These are phyloP conservation scores for Parazoanthus atlanticus DNA, from an alignment of 92 coral and sea anemone species.

Conservation along the genomic window DNA sequence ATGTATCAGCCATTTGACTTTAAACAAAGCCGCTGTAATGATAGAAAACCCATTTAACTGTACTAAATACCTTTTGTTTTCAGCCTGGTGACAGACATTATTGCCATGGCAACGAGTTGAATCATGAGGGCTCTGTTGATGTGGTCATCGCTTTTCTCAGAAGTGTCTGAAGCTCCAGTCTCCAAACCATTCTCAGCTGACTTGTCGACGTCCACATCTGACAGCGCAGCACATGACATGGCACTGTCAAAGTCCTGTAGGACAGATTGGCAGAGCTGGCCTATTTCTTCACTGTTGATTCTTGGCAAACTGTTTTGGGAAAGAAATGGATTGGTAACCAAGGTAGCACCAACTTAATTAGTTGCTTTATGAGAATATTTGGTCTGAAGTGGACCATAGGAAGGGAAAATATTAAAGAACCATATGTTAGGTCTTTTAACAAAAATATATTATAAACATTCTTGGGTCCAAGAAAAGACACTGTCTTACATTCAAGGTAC, in stretches of 20 bases:
- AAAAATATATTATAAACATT: no score
- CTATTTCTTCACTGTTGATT: constrained; percentile 80
- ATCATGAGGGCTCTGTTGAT: constrained; percentile 79
- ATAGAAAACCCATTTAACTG: no score
- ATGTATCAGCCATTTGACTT: neutral
- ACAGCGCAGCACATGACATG: constrained; percentile 53
- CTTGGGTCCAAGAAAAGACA: no score
- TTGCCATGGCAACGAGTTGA: constrained; percentile 80
- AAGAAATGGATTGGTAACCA: neutral
- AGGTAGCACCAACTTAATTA: neutral
- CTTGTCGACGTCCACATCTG: constrained; percentile 32
- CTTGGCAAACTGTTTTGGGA: constrained; percentile 65
- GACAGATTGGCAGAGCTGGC: constrained; percentile 93
- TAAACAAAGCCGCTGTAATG: neutral
- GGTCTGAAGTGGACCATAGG: neutral
- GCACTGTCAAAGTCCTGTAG: constrained; percentile 89
- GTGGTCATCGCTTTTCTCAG: constrained; percentile 55
- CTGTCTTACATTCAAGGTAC: no score
- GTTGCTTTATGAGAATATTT: no score
- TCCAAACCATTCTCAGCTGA: constrained; percentile 50
- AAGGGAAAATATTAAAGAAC: no score
- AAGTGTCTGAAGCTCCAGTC: constrained; percentile 12
- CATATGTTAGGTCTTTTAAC: no score
- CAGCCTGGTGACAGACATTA: constrained; percentile 83
- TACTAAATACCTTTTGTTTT: constrained; percentile 67